Percentiles rank a stretch among this genome's conserved stretches.
phyloP scores from a whole-genome alignment of 2,797 vertebrate species.

The Periophthalmus magnuspinnatus region DNA sequence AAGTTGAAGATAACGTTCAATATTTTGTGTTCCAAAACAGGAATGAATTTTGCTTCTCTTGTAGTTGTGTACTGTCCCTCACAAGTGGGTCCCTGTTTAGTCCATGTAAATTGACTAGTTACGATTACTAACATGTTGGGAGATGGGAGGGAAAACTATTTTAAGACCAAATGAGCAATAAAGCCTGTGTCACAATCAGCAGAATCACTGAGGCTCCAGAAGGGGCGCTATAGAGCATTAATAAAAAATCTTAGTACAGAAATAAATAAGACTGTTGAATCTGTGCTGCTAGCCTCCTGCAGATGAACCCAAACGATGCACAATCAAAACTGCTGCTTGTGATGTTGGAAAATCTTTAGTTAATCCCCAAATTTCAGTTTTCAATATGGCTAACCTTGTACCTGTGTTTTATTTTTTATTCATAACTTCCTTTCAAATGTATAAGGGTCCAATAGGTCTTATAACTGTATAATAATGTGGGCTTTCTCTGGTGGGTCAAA shows the following conservation, averaged over 20 bases:
- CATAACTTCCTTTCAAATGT: neutral
- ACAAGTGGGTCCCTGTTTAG: neutral
- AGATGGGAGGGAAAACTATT: constrained; percentile 26
- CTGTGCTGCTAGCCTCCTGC: constrained; percentile 75
- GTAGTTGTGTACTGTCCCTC: neutral
- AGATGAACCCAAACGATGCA: constrained; percentile 66
- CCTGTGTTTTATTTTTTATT: constrained; percentile 20
- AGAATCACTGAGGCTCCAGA: constrained; percentile 31
- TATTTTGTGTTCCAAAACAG: neutral
- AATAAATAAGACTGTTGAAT: constrained; percentile 46
- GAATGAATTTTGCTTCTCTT: neutral
- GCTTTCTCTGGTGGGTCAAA: neutral
- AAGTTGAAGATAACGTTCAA: neutral
- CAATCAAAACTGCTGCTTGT: constrained; percentile 64
- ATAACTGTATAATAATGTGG: neutral
- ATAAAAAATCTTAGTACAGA: constrained; percentile 60
- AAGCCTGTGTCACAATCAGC: constrained; percentile 54
- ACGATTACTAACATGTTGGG: neutral
- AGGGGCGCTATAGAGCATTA: constrained; percentile 39
- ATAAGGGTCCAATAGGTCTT: neutral
- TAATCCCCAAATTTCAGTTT: constrained; percentile 29
- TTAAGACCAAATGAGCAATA: constrained; percentile 66
- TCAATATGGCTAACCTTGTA: constrained; percentile 26
- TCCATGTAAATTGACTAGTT: constrained; percentile 12
- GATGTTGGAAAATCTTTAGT: constrained; percentile 34